Base-by-base conservation (phyloP, 2,797 vertebrate species). In the Syndactyla subalaris region DNA sequence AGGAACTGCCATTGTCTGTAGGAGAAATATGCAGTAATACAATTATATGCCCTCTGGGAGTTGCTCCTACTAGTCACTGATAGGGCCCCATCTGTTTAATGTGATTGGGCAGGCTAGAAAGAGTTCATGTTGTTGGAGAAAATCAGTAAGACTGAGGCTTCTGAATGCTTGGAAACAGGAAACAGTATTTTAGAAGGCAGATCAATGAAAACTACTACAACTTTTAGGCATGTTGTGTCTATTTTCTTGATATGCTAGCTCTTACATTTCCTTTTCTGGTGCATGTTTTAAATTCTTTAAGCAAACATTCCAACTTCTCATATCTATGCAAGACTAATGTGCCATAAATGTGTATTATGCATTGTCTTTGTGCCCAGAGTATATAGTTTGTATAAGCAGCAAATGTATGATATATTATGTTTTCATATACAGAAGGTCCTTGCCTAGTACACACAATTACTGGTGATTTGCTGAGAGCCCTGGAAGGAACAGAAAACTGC, bases 401-500 rank as follows among this genome's bases (percentile, higher is more conserved):
- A 74, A 87, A 84, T 73, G 2, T 84, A n/a, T 93, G 46, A 94
- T 79, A 14, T 89, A 70, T 95, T 94, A 54, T 96, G 68, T 96
- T 96, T 74, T 85, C 58, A 57, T 95, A 59, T 92, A 55, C 97
- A 99, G 99, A 99, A 98, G 99, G 99, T 41, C 99, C 99, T 36
- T 99, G 99, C 97, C 98, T 99, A 79, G 99, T 99, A 70, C 99
- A 99, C 96, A 99, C 99, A 81, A 99, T 99, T 97, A 99, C 99
- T n/a, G 99, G 99, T 85, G 99, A 99, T 94, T 98, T 99, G 93
- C 98, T 99, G 86, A 98, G 99, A 95, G 99, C 99, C 89, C 98
- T 99, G 29, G 99, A 99, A 93, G 99, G 99, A 62, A 99, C 99
- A 29, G 99, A 99, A 78, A 98, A 98, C 97, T 99, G 98, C 95